A percentile compares a stretch with the other conserved stretches of the same genome.
These are phyloP conservation scores for Lithodes maja DNA, from an alignment of 2,888 invertebrate genomes.

Conservation along the genomic window DNA sequence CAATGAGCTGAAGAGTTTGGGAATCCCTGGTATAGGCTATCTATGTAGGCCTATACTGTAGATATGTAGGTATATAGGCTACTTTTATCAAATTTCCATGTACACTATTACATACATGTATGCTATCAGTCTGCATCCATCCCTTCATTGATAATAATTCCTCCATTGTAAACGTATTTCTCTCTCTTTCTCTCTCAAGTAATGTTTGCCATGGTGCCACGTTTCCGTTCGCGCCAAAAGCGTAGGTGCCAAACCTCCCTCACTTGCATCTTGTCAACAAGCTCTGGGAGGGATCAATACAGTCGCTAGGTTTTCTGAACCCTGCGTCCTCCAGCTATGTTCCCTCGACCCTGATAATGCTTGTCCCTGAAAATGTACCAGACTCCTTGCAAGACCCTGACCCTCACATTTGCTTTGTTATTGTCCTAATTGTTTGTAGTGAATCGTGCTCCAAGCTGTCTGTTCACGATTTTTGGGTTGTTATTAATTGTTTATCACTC, in stretches of 20 bases:
- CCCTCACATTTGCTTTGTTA: neutral
- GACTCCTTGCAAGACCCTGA: neutral
- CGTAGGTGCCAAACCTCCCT: neutral
- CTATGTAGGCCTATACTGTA: too few species aligned
- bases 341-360: conserved; percentile 1
- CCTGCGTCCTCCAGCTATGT: neutral
- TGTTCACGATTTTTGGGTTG: too few species aligned
- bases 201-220: conserved; percentile 14
- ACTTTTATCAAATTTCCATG: too few species aligned
- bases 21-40: too few species aligned
- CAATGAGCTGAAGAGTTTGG: too few species aligned
- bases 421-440: neutral
- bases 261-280: conserved; percentile 9
- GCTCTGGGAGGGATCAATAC: neutral
- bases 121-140: too few species aligned
- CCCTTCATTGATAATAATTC: neutral
- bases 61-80: too few species aligned
- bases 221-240: conserved; percentile 3
- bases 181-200: neutral
- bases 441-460: too few species aligned
- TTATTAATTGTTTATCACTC: too few species aligned
- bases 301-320: conserved; percentile 4
- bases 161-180: neutral
- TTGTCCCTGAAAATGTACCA: neutral
- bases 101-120: too few species aligned